phyloP scores from a whole-genome alignment of 2,888 invertebrate species.

The Aspidiotus destructor region DNA sequence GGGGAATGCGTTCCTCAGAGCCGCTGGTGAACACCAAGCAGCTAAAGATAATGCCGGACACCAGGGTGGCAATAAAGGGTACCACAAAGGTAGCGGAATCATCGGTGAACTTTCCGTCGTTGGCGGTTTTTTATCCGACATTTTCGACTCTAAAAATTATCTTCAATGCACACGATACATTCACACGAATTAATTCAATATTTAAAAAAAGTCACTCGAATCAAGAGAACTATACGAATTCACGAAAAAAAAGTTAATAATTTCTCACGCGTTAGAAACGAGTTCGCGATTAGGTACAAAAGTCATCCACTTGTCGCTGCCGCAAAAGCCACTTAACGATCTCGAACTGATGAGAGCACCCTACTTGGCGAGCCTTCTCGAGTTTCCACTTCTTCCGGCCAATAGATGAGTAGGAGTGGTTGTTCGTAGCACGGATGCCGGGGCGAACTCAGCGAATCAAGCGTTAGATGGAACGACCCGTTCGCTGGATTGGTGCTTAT shows the following conservation, averaged over 20 bases:
- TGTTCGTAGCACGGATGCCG: slow-evolving; percentile 7
- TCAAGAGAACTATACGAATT: background rate
- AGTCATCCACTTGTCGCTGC: slow-evolving; percentile 9
- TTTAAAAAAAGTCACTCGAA: background rate
- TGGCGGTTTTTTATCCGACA: slow-evolving; percentile 24
- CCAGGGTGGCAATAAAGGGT: slow-evolving; percentile 65
- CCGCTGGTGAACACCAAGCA: slow-evolving; percentile 48
- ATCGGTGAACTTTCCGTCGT: slow-evolving; percentile 34
- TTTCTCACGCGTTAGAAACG: background rate
- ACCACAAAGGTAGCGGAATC: slow-evolving; percentile 63
- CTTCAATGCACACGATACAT: background rate
- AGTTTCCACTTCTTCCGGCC: slow-evolving; percentile 32
- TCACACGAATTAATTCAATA: background rate
- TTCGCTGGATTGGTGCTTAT: slow-evolving; percentile 5
- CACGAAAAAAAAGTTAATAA: slow-evolving; percentile 1
- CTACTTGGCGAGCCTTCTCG: slow-evolving; percentile 29
- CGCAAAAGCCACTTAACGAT: slow-evolving; percentile 26
- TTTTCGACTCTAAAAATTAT: background rate
- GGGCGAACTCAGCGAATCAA: slow-evolving; percentile 8
- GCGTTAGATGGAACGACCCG: slow-evolving; percentile 12
- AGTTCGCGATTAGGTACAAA: slow-evolving; percentile 3
- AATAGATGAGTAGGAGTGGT: slow-evolving; percentile 31
- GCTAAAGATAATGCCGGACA: slow-evolving; percentile 57
- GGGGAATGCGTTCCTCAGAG: slow-evolving; percentile 60
- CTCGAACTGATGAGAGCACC: slow-evolving; percentile 18